Evolutionary conservation across 92 coral and sea anemone species (phyloP).

Genomic region (Palythoa caribaeorum): DNA sequence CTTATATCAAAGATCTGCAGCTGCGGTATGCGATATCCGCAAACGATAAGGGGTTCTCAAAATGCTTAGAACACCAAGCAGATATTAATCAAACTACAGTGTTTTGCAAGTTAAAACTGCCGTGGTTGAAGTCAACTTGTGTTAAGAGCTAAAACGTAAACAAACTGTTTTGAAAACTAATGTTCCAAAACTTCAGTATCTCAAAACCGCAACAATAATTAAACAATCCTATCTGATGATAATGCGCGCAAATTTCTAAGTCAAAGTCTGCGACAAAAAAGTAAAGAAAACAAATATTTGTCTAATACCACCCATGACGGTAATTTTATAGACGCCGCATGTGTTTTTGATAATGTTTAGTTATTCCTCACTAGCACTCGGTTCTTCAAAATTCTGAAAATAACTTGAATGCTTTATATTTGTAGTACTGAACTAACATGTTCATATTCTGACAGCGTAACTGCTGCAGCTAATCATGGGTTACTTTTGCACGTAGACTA

Average conservation of each 20-base stretch:
- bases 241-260: not conserved
- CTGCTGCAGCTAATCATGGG: no score
- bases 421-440: no score
- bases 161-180: not conserved
- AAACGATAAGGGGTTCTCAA: not conserved
- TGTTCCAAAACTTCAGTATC: not conserved
- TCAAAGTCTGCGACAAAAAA: not conserved
- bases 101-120: not conserved
- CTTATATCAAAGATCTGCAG: not conserved
- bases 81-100: not conserved
- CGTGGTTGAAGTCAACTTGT: not conserved
- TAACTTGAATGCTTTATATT: no score
- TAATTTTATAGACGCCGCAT: not conserved
- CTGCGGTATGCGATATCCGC: not conserved
- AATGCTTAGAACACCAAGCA: not conserved
- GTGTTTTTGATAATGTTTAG: not conserved
- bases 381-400: no score
- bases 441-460: no score
- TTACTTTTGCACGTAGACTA: no score
- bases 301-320: not conserved
- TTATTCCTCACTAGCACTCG: no score
- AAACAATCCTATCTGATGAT: not conserved
- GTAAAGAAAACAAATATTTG: not conserved
- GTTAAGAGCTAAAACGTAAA: not conserved
- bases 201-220: not conserved